A percentile compares a stretch with the other conserved stretches of the same genome.
phyloP scores from a whole-genome alignment of 2,113 vertebrate genomes.

The Rhabdomys dilectus region DNA sequence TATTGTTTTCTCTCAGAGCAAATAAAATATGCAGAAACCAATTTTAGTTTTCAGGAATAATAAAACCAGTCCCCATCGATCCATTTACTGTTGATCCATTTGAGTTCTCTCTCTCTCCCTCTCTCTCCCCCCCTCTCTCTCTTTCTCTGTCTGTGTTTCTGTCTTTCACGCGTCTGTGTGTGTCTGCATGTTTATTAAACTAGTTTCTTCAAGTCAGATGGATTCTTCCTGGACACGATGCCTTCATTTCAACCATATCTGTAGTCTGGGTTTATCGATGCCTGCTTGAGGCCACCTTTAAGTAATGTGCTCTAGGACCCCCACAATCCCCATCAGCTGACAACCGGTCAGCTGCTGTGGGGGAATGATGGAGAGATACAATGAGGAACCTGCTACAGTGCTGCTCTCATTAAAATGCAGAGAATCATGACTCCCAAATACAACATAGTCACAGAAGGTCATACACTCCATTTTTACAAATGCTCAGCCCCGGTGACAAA shows the following conservation, averaged over 20 bases:
- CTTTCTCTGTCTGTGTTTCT: neutral
- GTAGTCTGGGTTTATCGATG: neutral
- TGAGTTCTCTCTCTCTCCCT: neutral
- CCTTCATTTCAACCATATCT: neutral
- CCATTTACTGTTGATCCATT: neutral
- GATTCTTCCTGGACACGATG: neutral
- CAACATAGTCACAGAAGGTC: conserved; percentile 30
- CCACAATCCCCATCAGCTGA: neutral
- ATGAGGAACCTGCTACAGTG: neutral
- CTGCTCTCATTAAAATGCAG: neutral
- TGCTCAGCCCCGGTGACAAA: conserved; percentile 70
- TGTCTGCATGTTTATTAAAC: neutral
- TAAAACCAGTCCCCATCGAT: neutral
- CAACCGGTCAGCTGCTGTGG: neutral
- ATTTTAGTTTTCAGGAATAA: neutral
- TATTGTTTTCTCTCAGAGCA: neutral
- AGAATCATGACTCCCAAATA: conserved; percentile 59
- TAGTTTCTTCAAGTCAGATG: neutral
- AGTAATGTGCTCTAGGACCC: neutral
- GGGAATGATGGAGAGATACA: neutral
- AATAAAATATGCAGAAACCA: neutral
- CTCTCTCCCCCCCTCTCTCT: neutral
- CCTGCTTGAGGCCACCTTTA: neutral
- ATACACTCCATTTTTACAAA: conserved; percentile 81
- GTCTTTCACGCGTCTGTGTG: no score